phyloP scores from a whole-genome alignment of 2,888 invertebrate genomes.

The Diachrysia chrysitis region DNA sequence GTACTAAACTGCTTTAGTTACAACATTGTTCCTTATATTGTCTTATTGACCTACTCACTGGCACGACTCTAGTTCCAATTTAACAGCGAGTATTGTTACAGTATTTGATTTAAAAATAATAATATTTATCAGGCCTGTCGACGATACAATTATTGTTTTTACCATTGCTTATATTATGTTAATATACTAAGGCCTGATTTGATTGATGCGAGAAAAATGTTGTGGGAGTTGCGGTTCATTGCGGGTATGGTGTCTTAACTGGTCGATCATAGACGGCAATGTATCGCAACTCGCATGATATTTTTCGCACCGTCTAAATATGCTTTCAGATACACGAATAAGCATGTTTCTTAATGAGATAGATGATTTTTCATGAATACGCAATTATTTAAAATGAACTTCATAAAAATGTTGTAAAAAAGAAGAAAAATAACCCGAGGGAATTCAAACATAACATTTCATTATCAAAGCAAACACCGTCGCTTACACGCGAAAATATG shows the following conservation, averaged over 20 bases:
- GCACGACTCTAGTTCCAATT: not conserved
- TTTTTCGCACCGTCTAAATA: too few species aligned
- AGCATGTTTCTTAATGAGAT: too few species aligned
- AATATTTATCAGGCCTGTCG: not conserved
- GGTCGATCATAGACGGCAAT: too few species aligned
- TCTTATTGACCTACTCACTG: constrained; percentile 13
- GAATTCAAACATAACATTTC: constrained; percentile 42
- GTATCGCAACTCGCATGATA: too few species aligned
- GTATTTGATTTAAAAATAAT: not conserved
- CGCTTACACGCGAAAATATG: constrained; percentile 27
- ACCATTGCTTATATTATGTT: not conserved
- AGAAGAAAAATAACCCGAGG: not conserved
- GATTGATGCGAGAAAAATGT: too few species aligned
- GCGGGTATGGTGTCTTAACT: too few species aligned
- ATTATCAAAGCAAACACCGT: constrained; percentile 46
- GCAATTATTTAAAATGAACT: constrained; percentile 7
- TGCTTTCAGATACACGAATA: too few species aligned
- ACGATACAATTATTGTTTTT: not conserved
- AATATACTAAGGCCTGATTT: too few species aligned
- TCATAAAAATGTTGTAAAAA: constrained; percentile 8
- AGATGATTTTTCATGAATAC: not conserved
- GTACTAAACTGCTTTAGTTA: constrained; percentile 10
- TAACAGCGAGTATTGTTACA: not conserved
- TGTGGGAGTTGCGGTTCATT: too few species aligned
- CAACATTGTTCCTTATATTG: constrained; percentile 8